Percentiles rank a stretch among this genome's conserved stretches.
Conservation (phyloP, 1,140 invertebrate genomes). For the Brachionus plicatilis region DNA sequence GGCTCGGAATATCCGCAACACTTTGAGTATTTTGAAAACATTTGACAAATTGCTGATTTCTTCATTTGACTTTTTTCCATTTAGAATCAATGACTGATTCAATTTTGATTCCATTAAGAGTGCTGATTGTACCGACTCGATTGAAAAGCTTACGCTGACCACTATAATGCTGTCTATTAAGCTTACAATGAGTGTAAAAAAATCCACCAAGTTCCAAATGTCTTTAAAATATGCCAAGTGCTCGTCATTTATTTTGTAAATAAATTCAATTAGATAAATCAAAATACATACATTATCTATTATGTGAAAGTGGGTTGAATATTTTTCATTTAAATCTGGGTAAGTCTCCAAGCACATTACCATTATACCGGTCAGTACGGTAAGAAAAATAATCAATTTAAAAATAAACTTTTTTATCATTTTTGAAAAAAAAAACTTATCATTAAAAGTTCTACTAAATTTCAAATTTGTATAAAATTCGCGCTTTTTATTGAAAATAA, state of each 20-base stretch:
- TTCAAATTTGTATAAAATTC: background rate
- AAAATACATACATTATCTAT: conserved; percentile 46
- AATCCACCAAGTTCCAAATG: conserved; percentile 46
- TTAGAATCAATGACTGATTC: background rate
- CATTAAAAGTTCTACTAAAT: background rate
- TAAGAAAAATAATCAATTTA: conserved; percentile 6
- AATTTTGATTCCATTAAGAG: background rate
- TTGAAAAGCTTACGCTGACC: background rate
- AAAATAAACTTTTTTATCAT: conserved; percentile 16
- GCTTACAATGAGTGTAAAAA: conserved; percentile 42
- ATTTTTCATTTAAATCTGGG: background rate
- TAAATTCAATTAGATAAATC: conserved; percentile 46
- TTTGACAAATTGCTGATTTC: conserved; percentile 22
- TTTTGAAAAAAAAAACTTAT: background rate
- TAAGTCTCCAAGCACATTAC: conserved; percentile 17
- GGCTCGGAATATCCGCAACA: conserved; percentile 43
- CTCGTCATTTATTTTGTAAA: conserved; percentile 45
- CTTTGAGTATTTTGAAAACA: conserved; percentile 43
- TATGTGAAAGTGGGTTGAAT: conserved; percentile 5
- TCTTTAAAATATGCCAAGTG: conserved; percentile 44
- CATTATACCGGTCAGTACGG: background rate
- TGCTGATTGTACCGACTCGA: background rate
- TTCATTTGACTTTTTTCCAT: conserved; percentile 1
- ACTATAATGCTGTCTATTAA: conserved; percentile 46
- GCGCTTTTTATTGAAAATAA: background rate